Evolutionary conservation across 2,797 vertebrate genomes (phyloP).

Genomic region (Numenius phaeopus): DNA sequence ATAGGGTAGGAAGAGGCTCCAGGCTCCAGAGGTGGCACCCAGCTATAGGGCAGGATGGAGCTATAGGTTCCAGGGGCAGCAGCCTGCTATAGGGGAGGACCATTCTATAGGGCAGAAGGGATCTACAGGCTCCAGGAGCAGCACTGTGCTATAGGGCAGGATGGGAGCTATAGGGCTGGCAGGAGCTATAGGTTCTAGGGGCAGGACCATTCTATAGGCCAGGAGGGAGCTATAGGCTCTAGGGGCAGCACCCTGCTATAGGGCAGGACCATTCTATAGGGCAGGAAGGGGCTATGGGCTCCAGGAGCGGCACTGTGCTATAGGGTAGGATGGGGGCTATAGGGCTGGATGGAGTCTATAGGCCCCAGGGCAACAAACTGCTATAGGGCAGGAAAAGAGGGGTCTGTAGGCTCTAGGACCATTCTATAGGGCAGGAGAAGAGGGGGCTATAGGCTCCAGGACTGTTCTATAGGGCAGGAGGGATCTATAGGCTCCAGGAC

Average conservation of each 20-base stretch:
- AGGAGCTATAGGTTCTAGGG: too few species aligned
- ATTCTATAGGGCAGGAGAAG: too few species aligned
- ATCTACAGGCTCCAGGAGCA: not conserved
- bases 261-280: not conserved
- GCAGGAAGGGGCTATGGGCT: too few species aligned
- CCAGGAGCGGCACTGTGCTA: too few species aligned
- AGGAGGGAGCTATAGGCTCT: not conserved
- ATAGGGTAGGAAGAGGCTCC: rapidly evolving
- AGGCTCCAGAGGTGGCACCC: rapidly evolving
- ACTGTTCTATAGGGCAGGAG: too few species aligned
- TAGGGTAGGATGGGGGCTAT: too few species aligned
- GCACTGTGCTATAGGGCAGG: not conserved
- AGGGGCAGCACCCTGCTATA: too few species aligned
- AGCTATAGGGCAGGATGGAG: not conserved
- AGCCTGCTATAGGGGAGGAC: not conserved
- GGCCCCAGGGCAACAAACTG: too few species aligned
- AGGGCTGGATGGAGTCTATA: not conserved
- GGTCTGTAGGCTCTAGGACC: too few species aligned
- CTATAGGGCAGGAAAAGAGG: not conserved
- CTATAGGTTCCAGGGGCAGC: not conserved
- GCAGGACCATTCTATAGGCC: too few species aligned
- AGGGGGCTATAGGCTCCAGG: too few species aligned
- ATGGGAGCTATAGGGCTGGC: not conserved
- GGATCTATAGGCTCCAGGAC: too few species aligned
- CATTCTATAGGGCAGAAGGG: not conserved